Evolutionary conservation across 2,797 vertebrate species (phyloP), one percentile per base, ranked within the genome.

Genomic region (Acipenser ruthenus): DNA sequence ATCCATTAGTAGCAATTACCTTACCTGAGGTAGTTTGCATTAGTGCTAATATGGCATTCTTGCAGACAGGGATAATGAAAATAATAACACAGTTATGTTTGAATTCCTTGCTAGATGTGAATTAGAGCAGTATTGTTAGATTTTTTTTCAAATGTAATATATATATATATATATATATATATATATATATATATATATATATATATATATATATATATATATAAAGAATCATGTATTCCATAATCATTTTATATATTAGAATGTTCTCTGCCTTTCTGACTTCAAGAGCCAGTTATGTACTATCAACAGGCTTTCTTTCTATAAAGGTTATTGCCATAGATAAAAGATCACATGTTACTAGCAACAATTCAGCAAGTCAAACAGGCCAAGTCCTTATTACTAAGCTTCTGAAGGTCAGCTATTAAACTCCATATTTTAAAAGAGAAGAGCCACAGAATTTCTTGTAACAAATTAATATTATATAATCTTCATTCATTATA

Each of bases 1-100:
- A 89, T 89, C 89, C 89, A 90, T 91, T 90, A 90, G 87, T 85
- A 82, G 86, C 88, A 90, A 91, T 90, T 90, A 91, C 87, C 86
- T 88, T 89, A 82, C 83, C 87, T 78, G 85, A 89, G 88, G 86
- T 91, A 88, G 90, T 91, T 89, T 88, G 86, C 87, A 87, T 87
- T 87, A 86, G 87, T 88, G 89, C 83, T 85, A 88, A 82, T 80
- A 77, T 75, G 71, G 84, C 87, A 89, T 90, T 91, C 89, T 91
- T 90, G 79, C 82, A 86, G 87, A 88, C 84, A 85, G 83, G 75
- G 85, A 85, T 90, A 89, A 91, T 90, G 86, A 87, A 77, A 87
- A 88, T 89, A 81, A 89, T 78, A 68, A 68, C 62, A 63, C 67
- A 68, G 63, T 68, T 68, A 68, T 68, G 47, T 62, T 18, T 15